Evolutionary conservation across 2,113 vertebrate species (phyloP).

Genomic region (Alosa alosa): DNA sequence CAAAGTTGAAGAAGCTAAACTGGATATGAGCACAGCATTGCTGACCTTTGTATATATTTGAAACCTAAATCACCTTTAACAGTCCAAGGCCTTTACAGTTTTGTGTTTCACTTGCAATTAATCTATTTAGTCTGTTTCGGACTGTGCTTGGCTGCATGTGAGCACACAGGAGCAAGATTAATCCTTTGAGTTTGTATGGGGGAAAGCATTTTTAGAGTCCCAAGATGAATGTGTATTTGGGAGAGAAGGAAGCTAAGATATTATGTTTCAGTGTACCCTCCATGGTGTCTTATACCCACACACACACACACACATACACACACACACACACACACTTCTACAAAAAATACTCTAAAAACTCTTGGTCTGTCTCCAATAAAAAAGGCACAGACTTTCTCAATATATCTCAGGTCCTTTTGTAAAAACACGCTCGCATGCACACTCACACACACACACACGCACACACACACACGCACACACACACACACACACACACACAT

Average conservation of each 20-base stretch:
- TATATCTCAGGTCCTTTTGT: background rate
- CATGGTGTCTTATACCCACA: constrained; percentile 13
- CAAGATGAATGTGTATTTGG: background rate
- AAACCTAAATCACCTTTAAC: background rate
- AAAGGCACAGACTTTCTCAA: background rate
- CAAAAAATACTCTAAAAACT: background rate
- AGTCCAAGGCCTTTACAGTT: background rate
- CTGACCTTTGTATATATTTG: background rate
- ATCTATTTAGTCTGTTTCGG: constrained; percentile 58
- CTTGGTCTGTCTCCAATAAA: background rate
- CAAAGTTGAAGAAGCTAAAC: background rate
- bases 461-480: background rate
- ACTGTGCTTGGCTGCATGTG: constrained; percentile 46
- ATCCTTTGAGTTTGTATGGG: constrained; percentile 49
- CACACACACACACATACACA: constrained; percentile 11
- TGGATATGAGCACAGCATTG: background rate
- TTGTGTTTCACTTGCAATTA: constrained; percentile 39
- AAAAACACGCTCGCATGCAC: background rate
- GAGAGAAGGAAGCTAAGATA: constrained; percentile 37
- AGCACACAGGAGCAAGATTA: constrained; percentile 51
- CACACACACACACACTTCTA: background rate
- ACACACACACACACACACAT: background rate
- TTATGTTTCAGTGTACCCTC: constrained; percentile 41
- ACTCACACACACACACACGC: background rate
- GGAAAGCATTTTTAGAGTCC: constrained; percentile 22